Percentiles rank a stretch among this genome's conserved stretches.
Evolutionary conservation across 2,888 invertebrate species (phyloP).

Genomic region (Xanthia togata): DNA sequence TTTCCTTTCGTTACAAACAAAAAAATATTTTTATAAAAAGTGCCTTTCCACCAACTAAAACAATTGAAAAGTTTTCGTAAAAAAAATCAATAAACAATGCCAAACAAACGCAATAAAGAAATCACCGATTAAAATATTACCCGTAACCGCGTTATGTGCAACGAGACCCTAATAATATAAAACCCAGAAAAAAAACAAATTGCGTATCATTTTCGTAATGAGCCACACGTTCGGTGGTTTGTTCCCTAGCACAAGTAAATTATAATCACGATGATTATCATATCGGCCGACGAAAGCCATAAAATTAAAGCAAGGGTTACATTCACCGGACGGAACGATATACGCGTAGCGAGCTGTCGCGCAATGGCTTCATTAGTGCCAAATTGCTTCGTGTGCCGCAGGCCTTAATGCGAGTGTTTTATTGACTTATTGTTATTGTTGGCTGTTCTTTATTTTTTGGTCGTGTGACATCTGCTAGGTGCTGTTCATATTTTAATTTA

Average conservation of each 20-base stretch:
- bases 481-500: background rate
- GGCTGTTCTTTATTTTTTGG: constrained; percentile 3
- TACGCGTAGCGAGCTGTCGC: constrained; percentile 61
- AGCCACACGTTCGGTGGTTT: constrained; percentile 44
- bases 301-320: constrained; percentile 78
- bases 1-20: background rate
- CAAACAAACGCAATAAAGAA: background rate
- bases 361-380: constrained; percentile 79
- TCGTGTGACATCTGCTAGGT: background rate
- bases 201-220: constrained; percentile 64
- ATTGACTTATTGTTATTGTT: constrained; percentile 43
- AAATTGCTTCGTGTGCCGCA: constrained; percentile 67
- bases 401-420: constrained; percentile 61
- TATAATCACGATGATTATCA: constrained; percentile 78
- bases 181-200: constrained; percentile 10
- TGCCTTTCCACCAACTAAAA: background rate
- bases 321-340: constrained; percentile 77
- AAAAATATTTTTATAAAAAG: background rate
- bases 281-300: constrained; percentile 74
- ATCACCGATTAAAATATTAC: constrained; percentile 6
- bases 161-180: constrained; percentile 33
- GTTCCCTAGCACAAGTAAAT: constrained; percentile 67
- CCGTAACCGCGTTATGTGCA: background rate
- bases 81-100: background rate
- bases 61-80: background rate